Base-by-base conservation (phyloP, 2,113 vertebrate species). In the Alligator mississippiensis region DNA sequence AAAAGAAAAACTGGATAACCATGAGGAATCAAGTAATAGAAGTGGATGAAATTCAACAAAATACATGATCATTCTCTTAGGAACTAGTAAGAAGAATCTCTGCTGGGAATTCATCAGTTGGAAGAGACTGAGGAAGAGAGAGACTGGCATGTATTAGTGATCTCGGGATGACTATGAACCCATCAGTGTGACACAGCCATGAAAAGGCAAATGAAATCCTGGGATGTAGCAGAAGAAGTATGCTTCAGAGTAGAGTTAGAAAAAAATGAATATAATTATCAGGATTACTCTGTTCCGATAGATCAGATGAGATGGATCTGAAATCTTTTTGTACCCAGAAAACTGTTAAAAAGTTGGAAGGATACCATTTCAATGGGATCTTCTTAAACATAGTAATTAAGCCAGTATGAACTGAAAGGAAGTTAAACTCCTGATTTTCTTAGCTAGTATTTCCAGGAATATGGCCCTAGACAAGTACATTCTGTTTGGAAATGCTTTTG, bases 351-450 rank as follows among this genome's bases (percentile, higher is more conserved):
- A 34, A 25, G 11, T 63, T 87, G 68, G 38, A 82, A 88, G 54
- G 14, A 55, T 85, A 11, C 0, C 0, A 59, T 19, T 66, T 72
- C 9, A 47, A 27, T 80, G 34, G 70, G 9, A 34, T 83, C 30
- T 18, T 92, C 28, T 75, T 70, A 27, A 75, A 11, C 38, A 14
- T 88, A 14, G 80, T 66, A 30, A 3, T 81, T 93, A 80, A 88
- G 17, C 54, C 66, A 75, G 62, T 86, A 8, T 86, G 88, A 30
- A 75, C 28, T 63, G 54, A 89, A 97, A 66, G 85, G 15, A 60
- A 87, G 90, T 97, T 96, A 92, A 95, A 84, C 77, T 54, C 30
- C 83, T 93, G 30, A 3, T 95, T 95, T 90, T 91, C 62, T 87
- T 92, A 92, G 81, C 84, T 85, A 92, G 70, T 72, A 94, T 62